Evolutionary conservation across 37 sponge, comb jelly and placozoan genomes (phyloP).

Genomic region (Oopsacas minuta): DNA sequence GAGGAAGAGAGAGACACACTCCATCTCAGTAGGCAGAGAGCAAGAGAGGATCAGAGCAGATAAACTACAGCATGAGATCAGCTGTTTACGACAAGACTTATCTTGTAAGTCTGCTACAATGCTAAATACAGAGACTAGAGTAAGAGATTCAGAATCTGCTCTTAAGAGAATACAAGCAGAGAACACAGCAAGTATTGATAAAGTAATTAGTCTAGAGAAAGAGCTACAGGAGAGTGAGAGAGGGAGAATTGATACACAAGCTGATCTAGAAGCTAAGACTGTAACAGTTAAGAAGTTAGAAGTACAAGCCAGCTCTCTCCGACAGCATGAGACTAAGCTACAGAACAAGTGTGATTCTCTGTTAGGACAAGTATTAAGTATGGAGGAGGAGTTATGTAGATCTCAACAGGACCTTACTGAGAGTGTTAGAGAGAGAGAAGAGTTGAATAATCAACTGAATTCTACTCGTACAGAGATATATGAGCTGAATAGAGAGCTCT

Average conservation of each 20-base stretch:
- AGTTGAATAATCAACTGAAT: background rate
- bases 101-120: background rate
- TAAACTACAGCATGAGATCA: background rate
- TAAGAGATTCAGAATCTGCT: background rate
- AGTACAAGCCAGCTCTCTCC: background rate
- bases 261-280: background rate
- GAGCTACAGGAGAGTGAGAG: background rate
- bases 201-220: background rate
- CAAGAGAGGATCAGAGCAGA: background rate
- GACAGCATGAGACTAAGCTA: background rate
- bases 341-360: background rate
- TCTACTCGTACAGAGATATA: background rate
- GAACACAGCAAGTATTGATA: background rate
- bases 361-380: background rate
- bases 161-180: background rate
- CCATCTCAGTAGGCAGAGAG: constrained; percentile 1
- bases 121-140: background rate
- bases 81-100: background rate
- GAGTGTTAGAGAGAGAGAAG: background rate
- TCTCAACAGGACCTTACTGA: background rate
- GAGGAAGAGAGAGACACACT: constrained; percentile 15
- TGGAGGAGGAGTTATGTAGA: background rate
- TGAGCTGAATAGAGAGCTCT: background rate
- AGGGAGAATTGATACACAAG: background rate
- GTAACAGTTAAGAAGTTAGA: background rate